These are phyloP conservation scores for Alethe diademata DNA, from an alignment of 2,113 vertebrate genomes.

Conservation along the genomic window DNA sequence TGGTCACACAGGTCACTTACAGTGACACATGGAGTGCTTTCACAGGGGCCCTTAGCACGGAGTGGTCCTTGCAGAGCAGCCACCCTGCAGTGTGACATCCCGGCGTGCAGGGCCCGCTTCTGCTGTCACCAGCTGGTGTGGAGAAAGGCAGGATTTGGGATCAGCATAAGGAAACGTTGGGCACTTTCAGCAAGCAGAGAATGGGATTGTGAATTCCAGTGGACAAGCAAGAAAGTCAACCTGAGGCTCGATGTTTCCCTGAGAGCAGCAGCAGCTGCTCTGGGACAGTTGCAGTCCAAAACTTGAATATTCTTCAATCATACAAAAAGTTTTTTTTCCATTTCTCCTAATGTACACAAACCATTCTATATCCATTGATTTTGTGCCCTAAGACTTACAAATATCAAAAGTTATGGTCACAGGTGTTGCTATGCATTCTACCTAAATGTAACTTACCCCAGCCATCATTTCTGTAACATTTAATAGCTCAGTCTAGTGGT, in stretches of 20 bases:
- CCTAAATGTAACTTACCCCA: background rate
- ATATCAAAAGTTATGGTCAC: background rate
- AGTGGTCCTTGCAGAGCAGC: background rate
- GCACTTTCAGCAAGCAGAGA: background rate
- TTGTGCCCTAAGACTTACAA: background rate
- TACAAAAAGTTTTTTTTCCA: background rate
- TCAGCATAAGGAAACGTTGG: background rate
- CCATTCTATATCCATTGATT: background rate
- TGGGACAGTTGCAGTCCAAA: background rate
- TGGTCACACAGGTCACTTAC: background rate
- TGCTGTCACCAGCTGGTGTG: background rate
- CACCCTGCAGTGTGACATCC: background rate
- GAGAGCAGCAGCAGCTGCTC: conserved; percentile 24
- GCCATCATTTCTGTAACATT: background rate
- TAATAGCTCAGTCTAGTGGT: background rate
- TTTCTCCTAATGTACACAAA: background rate
- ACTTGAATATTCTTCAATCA: background rate
- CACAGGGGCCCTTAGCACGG: background rate
- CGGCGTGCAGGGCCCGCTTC: background rate
- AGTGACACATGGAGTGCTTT: background rate
- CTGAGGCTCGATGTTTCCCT: conserved; percentile 12
- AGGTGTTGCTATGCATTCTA: background rate
- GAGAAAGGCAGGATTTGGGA: background rate
- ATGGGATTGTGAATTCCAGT: background rate
- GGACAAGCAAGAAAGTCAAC: conserved; percentile 37